phyloP scores from a whole-genome alignment of 2,113 vertebrate species.

The Myocastor coypus region DNA sequence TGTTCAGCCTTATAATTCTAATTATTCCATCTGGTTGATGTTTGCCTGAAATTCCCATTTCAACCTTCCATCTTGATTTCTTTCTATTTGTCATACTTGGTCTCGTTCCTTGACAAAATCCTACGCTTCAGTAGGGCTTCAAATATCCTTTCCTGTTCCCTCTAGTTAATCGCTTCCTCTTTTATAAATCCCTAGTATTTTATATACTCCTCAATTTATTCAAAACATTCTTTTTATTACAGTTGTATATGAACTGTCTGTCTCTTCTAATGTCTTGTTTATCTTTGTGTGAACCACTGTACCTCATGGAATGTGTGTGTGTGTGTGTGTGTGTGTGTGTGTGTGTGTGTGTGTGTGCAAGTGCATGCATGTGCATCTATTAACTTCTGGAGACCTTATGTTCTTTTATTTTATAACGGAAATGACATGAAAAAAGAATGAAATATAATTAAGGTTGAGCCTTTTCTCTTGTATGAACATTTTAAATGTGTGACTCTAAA shows the following conservation, averaged over 20 bases:
- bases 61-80: not conserved
- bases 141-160: not conserved
- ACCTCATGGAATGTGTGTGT: not conserved
- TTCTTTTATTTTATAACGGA: not conserved
- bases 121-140: not conserved
- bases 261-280: conserved; percentile 58
- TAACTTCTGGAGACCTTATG: not conserved
- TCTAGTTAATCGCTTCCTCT: conserved; percentile 64
- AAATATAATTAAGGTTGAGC: not conserved
- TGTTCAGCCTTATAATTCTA: not conserved
- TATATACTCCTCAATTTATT: conserved; percentile 58
- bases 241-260: conserved; percentile 50
- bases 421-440: not conserved
- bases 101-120: not conserved
- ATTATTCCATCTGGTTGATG: not conserved
- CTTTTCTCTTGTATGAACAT: not conserved
- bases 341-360: not conserved
- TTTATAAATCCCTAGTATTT: conserved; percentile 63
- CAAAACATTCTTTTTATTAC: conserved; percentile 58
- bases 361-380: not conserved
- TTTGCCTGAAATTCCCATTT: not conserved
- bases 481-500: not conserved
- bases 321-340: not conserved
- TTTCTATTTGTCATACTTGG: not conserved
- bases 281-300: conserved; percentile 22